Evolutionary conservation across 64 coral and sea anemone species (phyloP), one percentile per base, ranked within the genome.

Genomic region (Orbicella faveolata): DNA sequence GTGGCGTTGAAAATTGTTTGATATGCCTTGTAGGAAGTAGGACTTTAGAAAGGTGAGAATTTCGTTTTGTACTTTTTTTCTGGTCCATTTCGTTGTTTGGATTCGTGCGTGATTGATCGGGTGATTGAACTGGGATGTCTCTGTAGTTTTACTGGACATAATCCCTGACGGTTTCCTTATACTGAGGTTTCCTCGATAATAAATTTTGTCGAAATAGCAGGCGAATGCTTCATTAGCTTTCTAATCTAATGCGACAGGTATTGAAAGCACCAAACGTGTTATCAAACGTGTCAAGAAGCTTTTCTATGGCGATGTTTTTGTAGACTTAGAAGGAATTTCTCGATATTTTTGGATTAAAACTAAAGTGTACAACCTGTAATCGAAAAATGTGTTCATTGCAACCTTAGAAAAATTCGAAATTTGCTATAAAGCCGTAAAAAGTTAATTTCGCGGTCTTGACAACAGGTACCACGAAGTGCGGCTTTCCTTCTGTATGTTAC

Each of bases 41-140:
- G n/a, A 39, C 51, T 39, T 70, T 72, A 15, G 19, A 52, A 85
- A 85, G 82, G 82, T 85, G 82, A 66, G 82, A 51, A 48, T 52
- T 70, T 52, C 63, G 64, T 85, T 81, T 85, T 67, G 63, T 73
- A 26, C 73, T 76, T 76, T 39, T 16, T 83, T 62, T 73, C 36
- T n/a, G 8, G 4, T 7, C 21, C 21, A 37, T 75, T 88, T 63
- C 84, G 66, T 75, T 75, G 86, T 88, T 88, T 88, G 73, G 75
- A 52, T 85, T 85, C 65, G 82, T 85, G 82, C 82, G 82, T 85
- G 82, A 85, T 85, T 85, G 82, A 85, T 85, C 82, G 82, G 61
- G 11, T 53, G 82, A 85, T 30, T 85, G 65, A 30, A 20, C 5
- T 52, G 20, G 63, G 64, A 85, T 30, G 37, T 54, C 68, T 18